Evolutionary conservation across 2,113 vertebrate genomes (phyloP), one percentile per base, ranked within the genome.

Genomic region (Cyrtonyx montezumae): DNA sequence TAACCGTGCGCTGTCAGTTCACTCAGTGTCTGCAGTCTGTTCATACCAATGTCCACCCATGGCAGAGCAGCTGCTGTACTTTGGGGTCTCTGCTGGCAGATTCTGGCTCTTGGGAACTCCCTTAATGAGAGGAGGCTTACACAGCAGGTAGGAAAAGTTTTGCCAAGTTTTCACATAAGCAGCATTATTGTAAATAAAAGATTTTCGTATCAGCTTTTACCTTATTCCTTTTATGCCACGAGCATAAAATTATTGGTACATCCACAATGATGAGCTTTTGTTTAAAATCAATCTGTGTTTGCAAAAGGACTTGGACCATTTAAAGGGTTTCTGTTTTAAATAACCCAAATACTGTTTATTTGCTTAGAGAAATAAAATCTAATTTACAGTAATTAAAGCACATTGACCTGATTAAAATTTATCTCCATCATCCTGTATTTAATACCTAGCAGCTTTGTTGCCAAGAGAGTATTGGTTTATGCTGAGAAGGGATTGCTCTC

Each of bases 401-500:
- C 93, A 88, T 93, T 95, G 93, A 87, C 87, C 61, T 96, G 89
- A 96, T 96, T 94, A 94, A 94, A 95, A 94, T 88, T 88, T 59
- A 94, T 77, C 87, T 91, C 79, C 67, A 74, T 92, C 73, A 70
- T 96, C 43, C 73, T 88, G 1, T 78, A 71, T 87, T 95, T 94
- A 90, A 82, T 94, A 77, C 43, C 71, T n/a, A 63, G 30, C 37
- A 68, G 84, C 79, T 91, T 67, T 94, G 65, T 62, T 78, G 68
- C 84, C 1, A 2, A 56, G 65, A 36, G 62, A 25, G 67, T 69
- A 17, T 93, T 75, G 66, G 76, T 78, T 94, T 91, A 80, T 0
- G 2, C 79, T 90, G 89, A 91, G 89, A 78, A 75, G 51, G 68
- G 71, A 55, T 73, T 90, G 84, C 68, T 88, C 69, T 74, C 42